Base-by-base conservation (phyloP, 2,888 invertebrate genomes). In the Ennomos erosarius region DNA sequence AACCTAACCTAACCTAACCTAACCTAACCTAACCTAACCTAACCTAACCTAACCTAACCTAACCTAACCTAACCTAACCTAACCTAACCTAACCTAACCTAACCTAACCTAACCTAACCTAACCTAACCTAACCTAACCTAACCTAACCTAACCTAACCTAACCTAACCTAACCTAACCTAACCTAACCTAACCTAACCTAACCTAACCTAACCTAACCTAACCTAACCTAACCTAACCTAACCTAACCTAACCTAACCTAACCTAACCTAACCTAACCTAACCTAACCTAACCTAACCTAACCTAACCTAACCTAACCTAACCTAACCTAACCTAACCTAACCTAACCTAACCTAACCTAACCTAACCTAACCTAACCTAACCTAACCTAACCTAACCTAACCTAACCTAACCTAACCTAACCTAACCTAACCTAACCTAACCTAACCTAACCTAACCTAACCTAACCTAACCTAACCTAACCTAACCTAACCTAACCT, bases 1-100 rank as follows among this genome's bases (percentile, higher is more conserved):
- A 36, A 36, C 36, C 36, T 36, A 36, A 36, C 36, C 36, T 36
- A 36, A 36, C 36, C 36, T 36, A 36, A 36, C 36, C 36, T 36
- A 36, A 36, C 36, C 36, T 36, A 36, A 36, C 36, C 36, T 36
- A 36, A 36, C 36, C 36, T 36, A 36, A 36, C 36, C 36, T 36
- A 36, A 36, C 36, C 36, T 36, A 36, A 36, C 36, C 36, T 36
- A 36, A 36, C 36, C 36, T 36, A 36, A 36, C 36, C 36, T 36
- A 36, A 36, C 36, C 36, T 36, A 36, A 36, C 36, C 36, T 36
- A 36, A 36, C 36, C 36, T 36, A 36, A 36, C 36, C 36, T 36
- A 36, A 36, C 36, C 36, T 36, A 36, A 36, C 36, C 36, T 36
- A 36, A 36, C 36, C 36, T 36, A 36, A 36, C 36, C 36, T 36